These are phyloP conservation scores for Cephus pulcher DNA, from an alignment of 2,888 invertebrate species.

Conservation along the genomic window DNA sequence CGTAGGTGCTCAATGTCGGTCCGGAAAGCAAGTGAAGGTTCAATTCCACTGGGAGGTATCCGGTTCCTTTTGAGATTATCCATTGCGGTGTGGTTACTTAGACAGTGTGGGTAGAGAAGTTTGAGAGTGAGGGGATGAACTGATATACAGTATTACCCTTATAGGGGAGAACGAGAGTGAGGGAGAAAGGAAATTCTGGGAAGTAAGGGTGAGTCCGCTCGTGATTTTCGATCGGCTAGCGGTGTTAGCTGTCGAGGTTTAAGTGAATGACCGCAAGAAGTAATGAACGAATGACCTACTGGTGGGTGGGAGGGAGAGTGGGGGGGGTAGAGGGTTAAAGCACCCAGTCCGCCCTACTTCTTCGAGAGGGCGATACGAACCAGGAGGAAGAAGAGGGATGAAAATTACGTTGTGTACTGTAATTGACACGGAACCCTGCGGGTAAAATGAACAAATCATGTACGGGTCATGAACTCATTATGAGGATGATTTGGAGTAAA, in stretches of 20 bases:
- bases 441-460: not conserved
- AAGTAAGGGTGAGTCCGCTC: not conserved
- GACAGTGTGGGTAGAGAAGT: not conserved
- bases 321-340: not conserved
- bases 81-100: not conserved
- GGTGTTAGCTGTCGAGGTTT: not conserved
- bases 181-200: not conserved
- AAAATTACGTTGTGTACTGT: constrained; percentile 12
- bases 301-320: not conserved
- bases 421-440: not conserved
- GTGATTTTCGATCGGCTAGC: not conserved
- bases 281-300: not conserved
- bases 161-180: not conserved
- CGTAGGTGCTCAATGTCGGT: not conserved
- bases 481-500: not conserved
- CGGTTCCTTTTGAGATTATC: not conserved
- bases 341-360: not conserved
- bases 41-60: not conserved
- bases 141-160: not conserved
- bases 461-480: not conserved
- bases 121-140: not conserved
- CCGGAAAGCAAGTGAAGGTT: not conserved
- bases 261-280: not conserved
- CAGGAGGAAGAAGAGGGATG: constrained; percentile 16
- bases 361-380: constrained; percentile 6